phyloP scores from a whole-genome alignment of 1,140 invertebrate genomes.

The Popillia japonica region DNA sequence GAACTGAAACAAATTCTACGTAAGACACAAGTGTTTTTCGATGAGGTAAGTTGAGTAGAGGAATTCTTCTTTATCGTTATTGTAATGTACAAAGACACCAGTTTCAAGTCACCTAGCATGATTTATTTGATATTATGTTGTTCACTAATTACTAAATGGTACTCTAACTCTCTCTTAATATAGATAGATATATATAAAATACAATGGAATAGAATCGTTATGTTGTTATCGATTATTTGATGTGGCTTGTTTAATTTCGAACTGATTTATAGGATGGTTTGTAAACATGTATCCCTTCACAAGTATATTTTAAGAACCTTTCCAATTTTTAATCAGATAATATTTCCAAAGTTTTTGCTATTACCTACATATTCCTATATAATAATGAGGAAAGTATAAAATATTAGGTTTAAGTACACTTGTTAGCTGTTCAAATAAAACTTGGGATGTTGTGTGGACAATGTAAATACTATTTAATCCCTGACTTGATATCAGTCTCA shows the following conservation, averaged over 20 bases:
- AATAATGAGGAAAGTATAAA: neutral
- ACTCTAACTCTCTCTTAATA: constrained; percentile 15
- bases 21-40: constrained; percentile 98
- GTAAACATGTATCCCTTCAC: neutral
- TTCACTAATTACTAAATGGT: constrained; percentile 32
- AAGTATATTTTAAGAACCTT: neutral
- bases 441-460: neutral
- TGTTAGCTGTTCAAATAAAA: neutral
- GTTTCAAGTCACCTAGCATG: constrained; percentile 55
- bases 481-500: neutral
- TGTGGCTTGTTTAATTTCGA: constrained; percentile 21
- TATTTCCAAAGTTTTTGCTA: constrained; percentile 26
- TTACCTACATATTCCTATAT: neutral
- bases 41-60: constrained; percentile 80
- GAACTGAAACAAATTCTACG: constrained; percentile 95
- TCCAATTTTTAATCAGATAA: neutral
- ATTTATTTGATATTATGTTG: constrained; percentile 35
- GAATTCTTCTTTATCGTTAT: constrained; percentile 8
- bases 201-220: constrained; percentile 1
- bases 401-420: neutral
- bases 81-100: constrained; percentile 20
- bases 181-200: neutral
- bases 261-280: neutral
- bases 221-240: constrained; percentile 5
- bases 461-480: neutral